A percentile compares a stretch with the other conserved stretches of the same genome.
Conservation (phyloP, 92 coral and sea anemone genomes). For the Epizoanthus ramosus region DNA sequence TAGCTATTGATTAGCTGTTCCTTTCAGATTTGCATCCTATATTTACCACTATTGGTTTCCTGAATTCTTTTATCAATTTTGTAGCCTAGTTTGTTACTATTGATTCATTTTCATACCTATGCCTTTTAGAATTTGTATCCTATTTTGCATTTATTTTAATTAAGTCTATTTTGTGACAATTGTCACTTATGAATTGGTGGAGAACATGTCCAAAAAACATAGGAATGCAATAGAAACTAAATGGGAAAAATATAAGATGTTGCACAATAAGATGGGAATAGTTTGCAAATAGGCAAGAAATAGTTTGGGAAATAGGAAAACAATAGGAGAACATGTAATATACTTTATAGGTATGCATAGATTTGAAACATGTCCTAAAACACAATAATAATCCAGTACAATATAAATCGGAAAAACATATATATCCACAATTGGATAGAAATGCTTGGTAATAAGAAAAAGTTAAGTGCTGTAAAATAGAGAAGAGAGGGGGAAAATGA, state of each 20-base stretch:
- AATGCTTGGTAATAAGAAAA: too few relatives aligned
- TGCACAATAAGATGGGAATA: too few relatives aligned
- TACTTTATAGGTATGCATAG: not conserved
- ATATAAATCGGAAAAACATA: not conserved
- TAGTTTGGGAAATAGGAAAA: not conserved
- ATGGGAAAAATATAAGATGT: too few relatives aligned
- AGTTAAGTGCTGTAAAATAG: too few relatives aligned
- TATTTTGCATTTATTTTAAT: not conserved
- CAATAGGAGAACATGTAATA: slow-evolving; percentile 1
- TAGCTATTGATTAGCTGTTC: not conserved
- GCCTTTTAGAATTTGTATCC: not conserved
- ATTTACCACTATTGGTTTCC: not conserved
- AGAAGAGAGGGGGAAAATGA: not conserved
- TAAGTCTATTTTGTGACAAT: not conserved
- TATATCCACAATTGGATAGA: not conserved
- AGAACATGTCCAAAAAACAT: not conserved
- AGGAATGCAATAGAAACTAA: too few relatives aligned
- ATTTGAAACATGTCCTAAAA: not conserved
- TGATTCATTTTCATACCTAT: not conserved
- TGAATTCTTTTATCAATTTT: not conserved
- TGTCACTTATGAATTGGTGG: not conserved
- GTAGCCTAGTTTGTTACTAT: not conserved
- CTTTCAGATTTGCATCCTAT: not conserved
- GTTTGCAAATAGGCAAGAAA: not conserved
- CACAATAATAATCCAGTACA: not conserved